These are phyloP conservation scores for Drosophila dunni DNA, from an alignment of 1,140 invertebrate genomes.

Conservation along the genomic window DNA sequence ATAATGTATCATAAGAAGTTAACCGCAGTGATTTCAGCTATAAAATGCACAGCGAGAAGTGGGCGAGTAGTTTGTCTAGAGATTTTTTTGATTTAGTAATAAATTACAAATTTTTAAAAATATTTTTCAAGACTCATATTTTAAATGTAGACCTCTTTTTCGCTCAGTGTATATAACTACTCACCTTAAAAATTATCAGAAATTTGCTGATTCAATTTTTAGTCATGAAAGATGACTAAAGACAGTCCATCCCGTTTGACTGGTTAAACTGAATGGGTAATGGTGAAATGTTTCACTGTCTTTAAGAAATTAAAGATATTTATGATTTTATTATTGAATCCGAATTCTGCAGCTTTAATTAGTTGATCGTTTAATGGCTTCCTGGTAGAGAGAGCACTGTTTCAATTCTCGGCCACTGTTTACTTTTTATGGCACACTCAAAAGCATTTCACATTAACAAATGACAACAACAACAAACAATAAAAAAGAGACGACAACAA, in stretches of 20 bases:
- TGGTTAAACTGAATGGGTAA: slow-evolving; percentile 17
- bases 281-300: slow-evolving; percentile 13
- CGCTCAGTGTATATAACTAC: no score
- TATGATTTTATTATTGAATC: slow-evolving; percentile 19
- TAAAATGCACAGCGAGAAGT: no score
- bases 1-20: no score
- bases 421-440: slow-evolving; percentile 67
- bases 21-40: no score
- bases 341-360: slow-evolving; percentile 65
- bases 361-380: slow-evolving; percentile 77
- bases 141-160: no score
- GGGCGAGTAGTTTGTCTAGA: no score
- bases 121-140: no score
- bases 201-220: not conserved
- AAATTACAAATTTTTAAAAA: no score
- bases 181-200: not conserved
- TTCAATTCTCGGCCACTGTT: slow-evolving; percentile 59
- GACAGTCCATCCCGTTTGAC: not conserved
- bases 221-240: not conserved
- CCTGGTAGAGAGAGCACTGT: slow-evolving; percentile 53
- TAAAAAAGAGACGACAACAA: slow-evolving; percentile 8
- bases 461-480: slow-evolving; percentile 4
- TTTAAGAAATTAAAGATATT: slow-evolving; percentile 15
- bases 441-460: slow-evolving; percentile 45
- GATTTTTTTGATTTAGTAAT: no score